phyloP scores from a whole-genome alignment of 2,888 invertebrate genomes.

The Drosophila conformis region DNA sequence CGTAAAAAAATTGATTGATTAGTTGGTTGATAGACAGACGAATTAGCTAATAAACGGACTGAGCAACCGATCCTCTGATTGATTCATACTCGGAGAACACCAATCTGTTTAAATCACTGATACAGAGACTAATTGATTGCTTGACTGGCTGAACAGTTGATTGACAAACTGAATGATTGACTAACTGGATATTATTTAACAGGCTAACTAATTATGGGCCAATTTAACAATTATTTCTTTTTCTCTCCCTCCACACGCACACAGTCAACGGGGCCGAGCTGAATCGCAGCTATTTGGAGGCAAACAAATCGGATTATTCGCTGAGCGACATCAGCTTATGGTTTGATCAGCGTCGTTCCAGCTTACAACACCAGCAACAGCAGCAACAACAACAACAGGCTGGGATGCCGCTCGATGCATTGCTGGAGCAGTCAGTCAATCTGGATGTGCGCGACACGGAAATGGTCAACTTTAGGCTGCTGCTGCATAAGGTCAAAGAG shows the following conservation, averaged over 20 bases:
- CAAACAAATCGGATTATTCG: slow-evolving; percentile 84
- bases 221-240: background rate
- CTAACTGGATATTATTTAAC: background rate
- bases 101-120: background rate
- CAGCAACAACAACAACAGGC: background rate
- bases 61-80: background rate
- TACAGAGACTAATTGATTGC: background rate
- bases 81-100: background rate
- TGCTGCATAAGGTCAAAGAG: slow-evolving; percentile 84
- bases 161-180: background rate
- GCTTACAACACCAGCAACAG: slow-evolving; percentile 31
- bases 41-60: background rate
- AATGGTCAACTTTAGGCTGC: slow-evolving; percentile 83
- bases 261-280: slow-evolving; percentile 84
- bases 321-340: slow-evolving; percentile 83
- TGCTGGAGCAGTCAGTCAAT: slow-evolving; percentile 59
- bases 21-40: background rate
- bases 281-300: slow-evolving; percentile 84
- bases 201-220: background rate
- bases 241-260: slow-evolving; percentile 5
- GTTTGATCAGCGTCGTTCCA: slow-evolving; percentile 79
- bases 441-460: slow-evolving; percentile 79
- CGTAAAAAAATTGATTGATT: slow-evolving; percentile 26
- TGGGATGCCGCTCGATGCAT: slow-evolving; percentile 50
- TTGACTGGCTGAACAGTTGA: background rate